Percentiles rank a stretch among this genome's conserved stretches.
phyloP scores from a whole-genome alignment of 2,113 vertebrate genomes.

The Xyrauchen texanus region DNA sequence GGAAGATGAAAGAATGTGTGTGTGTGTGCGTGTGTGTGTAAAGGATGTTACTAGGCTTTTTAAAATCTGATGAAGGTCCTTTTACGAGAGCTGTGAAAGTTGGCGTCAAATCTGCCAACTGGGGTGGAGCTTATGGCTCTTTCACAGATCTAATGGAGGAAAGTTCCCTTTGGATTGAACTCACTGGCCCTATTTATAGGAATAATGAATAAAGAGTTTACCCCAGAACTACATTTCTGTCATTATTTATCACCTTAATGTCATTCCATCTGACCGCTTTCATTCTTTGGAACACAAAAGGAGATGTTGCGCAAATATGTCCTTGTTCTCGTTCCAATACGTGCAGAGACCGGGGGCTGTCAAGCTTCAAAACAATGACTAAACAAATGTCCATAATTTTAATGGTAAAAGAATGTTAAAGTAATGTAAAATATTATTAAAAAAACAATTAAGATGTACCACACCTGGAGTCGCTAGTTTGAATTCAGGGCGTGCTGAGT shows the following conservation, averaged over 20 bases:
- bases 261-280: background rate
- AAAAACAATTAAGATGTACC: no score
- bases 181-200: background rate
- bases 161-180: background rate
- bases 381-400: no score
- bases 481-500: no score
- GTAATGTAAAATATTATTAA: no score
- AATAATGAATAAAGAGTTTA: background rate
- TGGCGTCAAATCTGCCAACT: slow-evolving; percentile 22
- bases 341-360: no score
- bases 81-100: slow-evolving; percentile 28
- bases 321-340: no score
- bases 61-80: slow-evolving; percentile 58
- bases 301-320: no score
- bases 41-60: slow-evolving; percentile 33
- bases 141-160: background rate
- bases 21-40: background rate
- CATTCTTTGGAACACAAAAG: no score
- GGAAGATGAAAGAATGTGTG: background rate
- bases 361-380: no score
- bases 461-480: no score
- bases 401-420: no score
- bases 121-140: slow-evolving; percentile 9
- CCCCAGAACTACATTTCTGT: no score
- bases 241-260: background rate